Evolutionary conservation across 2,113 vertebrate species (phyloP), one percentile per base, ranked within the genome.

Genomic region (Solea senegalensis): DNA sequence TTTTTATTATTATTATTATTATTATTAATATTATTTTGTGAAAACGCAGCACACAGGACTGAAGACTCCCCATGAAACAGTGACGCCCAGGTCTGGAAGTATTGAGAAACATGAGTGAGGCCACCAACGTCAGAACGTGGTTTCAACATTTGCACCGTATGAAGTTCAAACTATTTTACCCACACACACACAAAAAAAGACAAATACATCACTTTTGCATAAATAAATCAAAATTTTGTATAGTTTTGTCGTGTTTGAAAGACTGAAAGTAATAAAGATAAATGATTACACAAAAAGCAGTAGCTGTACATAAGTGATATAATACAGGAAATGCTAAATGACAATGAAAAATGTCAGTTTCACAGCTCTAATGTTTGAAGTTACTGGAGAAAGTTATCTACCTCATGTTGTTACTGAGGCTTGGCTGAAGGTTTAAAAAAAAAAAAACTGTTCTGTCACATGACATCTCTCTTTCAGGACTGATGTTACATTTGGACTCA

Each of bases 351-450:
- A 52, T 83, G 71, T 76, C 68, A 74, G 69, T 76, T 76, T 57
- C 67, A 55, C 72, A 54, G 63, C 65, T 68, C 56, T 61, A 34
- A 46, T 56, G 62, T 62, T 72, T 60, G 63, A 73, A 61, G 72
- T 75, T 76, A 78, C 64, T 62, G 72, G 70, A 85, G 75, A 78
- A 70, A 58, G 83, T 77, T 68, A 87, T 87, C 89, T 91, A 90
- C 90, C 88, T 92, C 84, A 88, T 62, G 43, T 62, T 75, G 83
- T 83, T 75, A 65, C 78, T 72, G 73, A 82, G 85, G 78, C 82
- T 81, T 12, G 11, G 51, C 41, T 66, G 49, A 64, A 76, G 40
- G 34, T 34, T 34, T 34, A 34, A 34, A 34, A 34, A 34, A 21
- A 21, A 41, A 41, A 62, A 71, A 59, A 41, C 0, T 55, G 46